Conservation (phyloP, 1,140 invertebrate species). For the Drosophila lowei region DNA sequence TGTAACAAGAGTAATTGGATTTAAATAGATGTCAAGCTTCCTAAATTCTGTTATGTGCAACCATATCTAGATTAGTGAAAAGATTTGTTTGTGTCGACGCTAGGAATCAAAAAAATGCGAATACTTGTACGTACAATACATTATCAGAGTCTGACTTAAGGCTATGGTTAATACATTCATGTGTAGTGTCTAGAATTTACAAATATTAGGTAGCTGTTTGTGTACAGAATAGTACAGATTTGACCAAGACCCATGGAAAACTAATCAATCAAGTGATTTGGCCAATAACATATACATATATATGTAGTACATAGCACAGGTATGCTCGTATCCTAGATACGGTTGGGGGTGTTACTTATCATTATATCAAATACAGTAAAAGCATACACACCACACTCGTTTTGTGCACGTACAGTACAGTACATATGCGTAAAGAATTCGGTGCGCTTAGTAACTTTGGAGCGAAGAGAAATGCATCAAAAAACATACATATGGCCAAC, state of each 20-base stretch:
- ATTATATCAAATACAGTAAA: slow-evolving; percentile 64
- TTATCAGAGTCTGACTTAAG: slow-evolving; percentile 17
- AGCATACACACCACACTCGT: slow-evolving; percentile 43
- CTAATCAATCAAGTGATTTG: slow-evolving; percentile 52
- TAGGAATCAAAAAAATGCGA: slow-evolving; percentile 59
- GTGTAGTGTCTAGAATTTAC: slow-evolving; percentile 27
- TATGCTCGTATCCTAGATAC: slow-evolving; percentile 41
- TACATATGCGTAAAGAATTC: slow-evolving; percentile 11
- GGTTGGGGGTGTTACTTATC: slow-evolving; percentile 53
- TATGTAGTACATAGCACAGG: background rate
- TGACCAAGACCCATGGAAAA: slow-evolving; percentile 57
- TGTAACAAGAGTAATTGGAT: slow-evolving; percentile 72
- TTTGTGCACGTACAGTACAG: slow-evolving; percentile 21
- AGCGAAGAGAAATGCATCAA: slow-evolving; percentile 54
- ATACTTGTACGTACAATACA: slow-evolving; percentile 33
- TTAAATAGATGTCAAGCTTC: slow-evolving; percentile 48
- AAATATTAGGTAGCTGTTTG: slow-evolving; percentile 25
- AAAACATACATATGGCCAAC: slow-evolving; percentile 41
- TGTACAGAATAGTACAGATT: slow-evolving; percentile 40
- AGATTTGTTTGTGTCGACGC: slow-evolving; percentile 33
- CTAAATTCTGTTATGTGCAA: slow-evolving; percentile 36
- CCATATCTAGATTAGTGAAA: slow-evolving; percentile 46
- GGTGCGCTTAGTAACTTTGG: slow-evolving; percentile 56
- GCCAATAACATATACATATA: slow-evolving; percentile 56
- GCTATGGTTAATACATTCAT: slow-evolving; percentile 38